Evolutionary conservation across 2,113 vertebrate species (phyloP), one percentile per base, ranked within the genome.

Genomic region (Eidolon helvum): DNA sequence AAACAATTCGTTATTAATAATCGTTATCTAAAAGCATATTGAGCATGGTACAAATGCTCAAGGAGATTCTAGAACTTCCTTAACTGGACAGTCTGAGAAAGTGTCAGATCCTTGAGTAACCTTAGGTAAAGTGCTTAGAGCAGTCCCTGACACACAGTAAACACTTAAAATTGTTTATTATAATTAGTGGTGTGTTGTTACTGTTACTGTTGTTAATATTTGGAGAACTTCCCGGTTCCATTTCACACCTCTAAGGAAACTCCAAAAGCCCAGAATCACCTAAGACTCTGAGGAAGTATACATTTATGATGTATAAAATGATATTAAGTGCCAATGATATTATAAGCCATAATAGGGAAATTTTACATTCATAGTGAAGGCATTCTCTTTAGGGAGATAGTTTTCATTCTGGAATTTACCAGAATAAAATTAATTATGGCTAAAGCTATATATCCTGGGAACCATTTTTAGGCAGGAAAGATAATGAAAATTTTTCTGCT

Each of bases 351-450:
- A 63, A 74, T 61, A 85, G 26, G 16, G 24, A 0, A 30, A 59
- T 95, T 95, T 96, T 91, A 61, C 53, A 84, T 78, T 88, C n/a
- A 79, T 66, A 74, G 53, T 77, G 24, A 97, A 95, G 43, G 19
- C 48, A 71, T 40, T 83, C 35, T 95, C 26, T 68, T 88, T 80
- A 85, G 57, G 77, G 22, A 84, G 93, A 92, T 84, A 28, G 15
- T 88, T 96, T 79, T 89, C 78, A 45, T 91, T 19, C 40, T 95
- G 26, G 24, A 72, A 68, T 88, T 57, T 72, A 72, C 78, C 57
- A 95, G 14, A 91, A 59, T 78, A 48, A 88, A 91, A 30, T 57
- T 79, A 59, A 3, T 88, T 66, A 78, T 88, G 30, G 30, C 14
- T 79, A 38, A 79, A 80, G 33, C 10, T 72, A 45, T 66, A 78